Base-by-base conservation (phyloP, 2,113 vertebrate genomes). In the Pseudorectes ferrugineus region DNA sequence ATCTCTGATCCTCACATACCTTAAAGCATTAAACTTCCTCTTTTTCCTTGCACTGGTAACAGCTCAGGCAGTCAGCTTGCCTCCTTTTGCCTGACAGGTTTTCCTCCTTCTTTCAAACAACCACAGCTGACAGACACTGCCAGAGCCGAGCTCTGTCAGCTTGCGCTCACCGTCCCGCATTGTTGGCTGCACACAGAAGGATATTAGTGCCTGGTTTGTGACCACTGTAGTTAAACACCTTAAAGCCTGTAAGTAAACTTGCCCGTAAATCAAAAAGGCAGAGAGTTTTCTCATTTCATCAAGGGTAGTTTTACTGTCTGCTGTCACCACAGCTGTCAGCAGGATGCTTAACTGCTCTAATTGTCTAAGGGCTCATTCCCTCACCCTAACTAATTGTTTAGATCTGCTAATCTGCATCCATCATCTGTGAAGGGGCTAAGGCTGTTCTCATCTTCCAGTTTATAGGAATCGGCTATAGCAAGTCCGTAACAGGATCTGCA, bases 241-340 rank as follows among this genome's bases (percentile, higher is more conserved):
- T 92, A 94, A 97, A 97, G 85, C 89, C 86, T 61, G 4, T 54
- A 81, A 89, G 92, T 94, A 92, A 95, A 73, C 87, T 87, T 52
- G 94, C 87, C 73, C 96, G 82, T 97, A 96, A 97, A 97, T 98
- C 95, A 97, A 91, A 97, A 97, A 96, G 82, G 73, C 95, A 84
- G 71, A 63, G 77, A 88, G 74, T 88, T 97, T 97, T 96, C 93
- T 92, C 84, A 88, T 96, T 98, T 97, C 95, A 79, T 93, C 59
- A 92, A 73, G 92, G 85, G 73, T 85, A 90, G 96, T 97, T 98
- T 97, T 97, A 97, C 88, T 96, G 91, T 92, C 93, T 55, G 90
- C 97, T 98, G 98, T 98, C 98, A 98, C 94, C 97, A 97, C 92
- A 97, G 97, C 97, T 98, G 97, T 98, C 98, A 97, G 78, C 97